phyloP scores from a whole-genome alignment of 2,888 invertebrate genomes.

The Campoplex capitator region DNA sequence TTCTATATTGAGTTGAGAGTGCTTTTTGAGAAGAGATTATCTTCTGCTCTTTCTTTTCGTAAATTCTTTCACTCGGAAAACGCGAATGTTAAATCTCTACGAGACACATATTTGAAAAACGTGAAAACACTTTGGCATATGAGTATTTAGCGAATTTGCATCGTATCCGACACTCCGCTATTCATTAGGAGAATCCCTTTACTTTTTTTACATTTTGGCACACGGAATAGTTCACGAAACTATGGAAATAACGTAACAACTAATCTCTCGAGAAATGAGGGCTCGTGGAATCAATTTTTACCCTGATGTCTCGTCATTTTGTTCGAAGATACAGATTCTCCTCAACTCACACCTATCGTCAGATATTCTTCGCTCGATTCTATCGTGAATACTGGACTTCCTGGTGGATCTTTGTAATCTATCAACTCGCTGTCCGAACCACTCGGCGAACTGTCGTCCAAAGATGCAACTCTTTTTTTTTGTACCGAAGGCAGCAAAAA shows the following conservation, averaged over 20 bases:
- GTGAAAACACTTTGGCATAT: constrained; percentile 64
- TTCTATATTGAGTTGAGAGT: neutral
- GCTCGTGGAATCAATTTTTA: constrained; percentile 6
- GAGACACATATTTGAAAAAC: constrained; percentile 37
- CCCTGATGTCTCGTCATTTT: constrained; percentile 57
- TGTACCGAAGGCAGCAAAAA: constrained; percentile 85
- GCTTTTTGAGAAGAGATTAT: neutral
- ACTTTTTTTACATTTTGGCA: constrained; percentile 55
- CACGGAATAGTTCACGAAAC: constrained; percentile 36
- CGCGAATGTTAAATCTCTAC: constrained; percentile 47
- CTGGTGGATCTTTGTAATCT: constrained; percentile 74
- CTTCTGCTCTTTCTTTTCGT: neutral
- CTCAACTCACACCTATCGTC: constrained; percentile 70
- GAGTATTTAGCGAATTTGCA: constrained; percentile 33
- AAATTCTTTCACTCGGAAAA: constrained; percentile 22
- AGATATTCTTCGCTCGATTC: constrained; percentile 69
- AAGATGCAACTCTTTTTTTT: constrained; percentile 55
- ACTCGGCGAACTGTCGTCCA: constrained; percentile 49
- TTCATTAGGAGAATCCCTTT: constrained; percentile 8
- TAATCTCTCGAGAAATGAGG: neutral
- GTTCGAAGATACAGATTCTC: constrained; percentile 27
- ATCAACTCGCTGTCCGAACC: constrained; percentile 76
- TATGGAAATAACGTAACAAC: neutral
- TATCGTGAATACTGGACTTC: constrained; percentile 77
- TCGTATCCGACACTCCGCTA: constrained; percentile 10